Conservation (phyloP, 2,888 invertebrate species). For the Philereme transversata region DNA sequence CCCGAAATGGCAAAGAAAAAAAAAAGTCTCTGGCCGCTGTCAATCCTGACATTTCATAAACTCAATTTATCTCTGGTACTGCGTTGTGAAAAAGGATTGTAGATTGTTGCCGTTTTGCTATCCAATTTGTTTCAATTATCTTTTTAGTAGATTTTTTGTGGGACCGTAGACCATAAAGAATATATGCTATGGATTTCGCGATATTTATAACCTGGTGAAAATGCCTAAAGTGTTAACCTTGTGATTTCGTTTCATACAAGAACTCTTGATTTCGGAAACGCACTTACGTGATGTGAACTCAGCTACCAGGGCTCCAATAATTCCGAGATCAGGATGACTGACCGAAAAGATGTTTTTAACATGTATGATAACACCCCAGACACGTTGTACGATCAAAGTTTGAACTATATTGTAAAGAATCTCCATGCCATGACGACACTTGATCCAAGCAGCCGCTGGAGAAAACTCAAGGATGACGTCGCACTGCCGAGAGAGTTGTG, state of each 20-base stretch:
- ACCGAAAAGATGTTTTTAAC: slow-evolving; percentile 50
- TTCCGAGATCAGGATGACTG: slow-evolving; percentile 54
- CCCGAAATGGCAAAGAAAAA: no score
- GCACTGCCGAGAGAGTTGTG: slow-evolving; percentile 89
- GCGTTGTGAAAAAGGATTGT: slow-evolving; percentile 16
- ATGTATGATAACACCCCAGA: slow-evolving; percentile 80
- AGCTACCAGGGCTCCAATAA: slow-evolving; percentile 8
- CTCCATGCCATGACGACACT: slow-evolving; percentile 84
- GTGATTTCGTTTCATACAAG: slow-evolving; percentile 10
- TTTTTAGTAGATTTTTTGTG: not conserved
- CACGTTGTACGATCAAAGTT: slow-evolving; percentile 85
- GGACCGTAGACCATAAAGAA: not conserved
- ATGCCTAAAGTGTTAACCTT: slow-evolving; percentile 10
- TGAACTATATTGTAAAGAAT: slow-evolving; percentile 85
- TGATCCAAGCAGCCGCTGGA: slow-evolving; percentile 71
- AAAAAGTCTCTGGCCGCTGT: no score
- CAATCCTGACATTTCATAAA: no score
- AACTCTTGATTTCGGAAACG: slow-evolving; percentile 11
- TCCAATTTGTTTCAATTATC: not conserved
- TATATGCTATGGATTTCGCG: not conserved
- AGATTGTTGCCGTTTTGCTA: slow-evolving; percentile 1
- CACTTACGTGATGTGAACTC: slow-evolving; percentile 22
- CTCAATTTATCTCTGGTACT: slow-evolving; percentile 4
- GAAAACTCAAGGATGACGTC: slow-evolving; percentile 84
- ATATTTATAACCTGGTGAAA: slow-evolving; percentile 7